These are phyloP conservation scores for Sebastes elongatus DNA, from an alignment of 2,797 vertebrate species.

Conservation along the genomic window DNA sequence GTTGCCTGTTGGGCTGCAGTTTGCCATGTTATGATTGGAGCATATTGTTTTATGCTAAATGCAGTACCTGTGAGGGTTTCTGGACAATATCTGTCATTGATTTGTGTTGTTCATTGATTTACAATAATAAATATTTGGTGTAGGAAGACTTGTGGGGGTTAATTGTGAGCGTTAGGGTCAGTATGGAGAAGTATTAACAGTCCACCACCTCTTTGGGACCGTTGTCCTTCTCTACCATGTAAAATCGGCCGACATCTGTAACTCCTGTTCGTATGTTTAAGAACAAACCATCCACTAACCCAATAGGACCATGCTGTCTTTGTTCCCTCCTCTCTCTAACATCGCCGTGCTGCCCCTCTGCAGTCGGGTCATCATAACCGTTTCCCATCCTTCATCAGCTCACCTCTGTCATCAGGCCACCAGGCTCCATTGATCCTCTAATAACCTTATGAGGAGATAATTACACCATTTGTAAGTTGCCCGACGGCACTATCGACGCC, in stretches of 20 bases:
- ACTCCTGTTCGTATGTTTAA: not conserved
- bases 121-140: no score
- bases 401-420: conserved; percentile 61
- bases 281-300: not conserved
- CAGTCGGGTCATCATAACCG: conserved; percentile 9
- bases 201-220: not conserved
- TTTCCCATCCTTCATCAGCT: conserved; percentile 64
- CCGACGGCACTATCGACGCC: conserved; percentile 67
- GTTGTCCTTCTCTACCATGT: not conserved
- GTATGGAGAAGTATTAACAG: not conserved
- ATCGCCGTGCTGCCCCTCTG: not conserved
- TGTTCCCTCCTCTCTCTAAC: not conserved
- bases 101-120: no score
- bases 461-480: conserved; percentile 77
- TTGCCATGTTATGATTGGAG: no score
- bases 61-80: no score
- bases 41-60: no score
- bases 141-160: not conserved
- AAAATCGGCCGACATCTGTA: not conserved
- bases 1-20: no score
- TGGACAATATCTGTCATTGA: no score
- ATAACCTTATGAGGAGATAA: conserved; percentile 79
- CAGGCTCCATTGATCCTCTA: conserved; percentile 76
- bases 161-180: not conserved
- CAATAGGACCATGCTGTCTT: not conserved